Base-by-base conservation (phyloP, 2,888 invertebrate species). In the Melinaea menophilus region DNA sequence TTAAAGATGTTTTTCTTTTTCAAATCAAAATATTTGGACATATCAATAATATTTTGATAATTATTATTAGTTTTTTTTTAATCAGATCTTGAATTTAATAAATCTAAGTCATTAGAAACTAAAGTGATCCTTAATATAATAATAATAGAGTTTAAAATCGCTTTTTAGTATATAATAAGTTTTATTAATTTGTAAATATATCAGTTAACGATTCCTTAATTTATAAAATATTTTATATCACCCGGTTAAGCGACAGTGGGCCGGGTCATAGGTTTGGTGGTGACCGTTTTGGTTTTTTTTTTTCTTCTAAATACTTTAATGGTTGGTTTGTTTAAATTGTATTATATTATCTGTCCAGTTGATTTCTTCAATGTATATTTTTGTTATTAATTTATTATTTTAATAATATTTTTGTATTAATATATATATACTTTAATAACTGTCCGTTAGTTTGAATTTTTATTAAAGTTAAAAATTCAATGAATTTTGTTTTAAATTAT, bases 331-430 rank as follows among this genome's bases (percentile, higher is more conserved):
- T 47, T 46, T 46, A 13, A 55, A 61, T 64, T 69, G 72, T 41
- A 41, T 9, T 41, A 41, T 41, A 9, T 41, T 9, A 37, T 37
- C 7, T 4, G 11, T 41, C 41, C 41, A 41, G 41, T 41, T 11
- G 57, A 60, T 65, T 9, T 41, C 61, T 64, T 56, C 56, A 65
- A 66, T 64, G 57, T 71, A 67, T 71, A 69, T 72, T 69, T 68
- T 66, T 72, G 71, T 71, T 72, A 69, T 60, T 72, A 71, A 70
- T 72, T 72, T 71, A 70, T 72, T 61, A 13, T 56, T 41, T 63
- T 41, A 46, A n/a, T 41, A 7, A 7, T 55, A 56, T 56, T 46
- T 55, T 55, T 54, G 31, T 56, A 41, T 61, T 35, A 9, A 34
- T 56, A 22, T 51, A 48, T 46, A 51, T 41, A 11, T 9, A 31